Evolutionary conservation across 2,113 vertebrate species (phyloP).

Genomic region (Cyprinodon tularosa): DNA sequence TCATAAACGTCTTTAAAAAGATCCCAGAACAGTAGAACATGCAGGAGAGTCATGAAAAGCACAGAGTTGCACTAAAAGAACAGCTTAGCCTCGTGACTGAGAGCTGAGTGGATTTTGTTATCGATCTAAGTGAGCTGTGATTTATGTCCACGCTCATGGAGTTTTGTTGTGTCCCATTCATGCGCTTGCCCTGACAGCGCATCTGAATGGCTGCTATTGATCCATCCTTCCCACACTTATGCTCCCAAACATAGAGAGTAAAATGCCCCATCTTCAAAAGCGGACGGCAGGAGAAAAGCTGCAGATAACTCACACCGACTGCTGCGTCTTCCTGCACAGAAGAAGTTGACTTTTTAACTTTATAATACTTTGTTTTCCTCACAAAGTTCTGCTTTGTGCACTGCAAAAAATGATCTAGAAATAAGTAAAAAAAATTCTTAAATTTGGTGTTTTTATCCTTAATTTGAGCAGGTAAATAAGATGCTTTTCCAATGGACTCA

Average conservation of each 20-base stretch:
- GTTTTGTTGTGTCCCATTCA: slow-evolving; percentile 31
- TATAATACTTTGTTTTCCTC: neutral
- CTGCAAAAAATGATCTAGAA: no score
- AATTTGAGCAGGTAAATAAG: no score
- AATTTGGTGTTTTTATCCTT: no score
- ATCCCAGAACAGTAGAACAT: neutral
- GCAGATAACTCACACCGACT: slow-evolving; percentile 29
- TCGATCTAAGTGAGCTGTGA: slow-evolving; percentile 6
- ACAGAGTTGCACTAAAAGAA: neutral
- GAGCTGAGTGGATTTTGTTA: slow-evolving; percentile 21
- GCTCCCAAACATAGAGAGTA: slow-evolving; percentile 23
- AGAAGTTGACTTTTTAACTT: neutral
- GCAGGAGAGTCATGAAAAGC: neutral
- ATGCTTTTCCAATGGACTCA: no score
- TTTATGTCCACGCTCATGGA: slow-evolving; percentile 16
- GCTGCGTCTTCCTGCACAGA: slow-evolving; percentile 7
- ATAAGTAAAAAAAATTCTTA: no score
- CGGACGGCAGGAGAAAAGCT: slow-evolving; percentile 28
- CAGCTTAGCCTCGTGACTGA: neutral
- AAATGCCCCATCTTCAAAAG: slow-evolving; percentile 23
- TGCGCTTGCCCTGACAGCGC: slow-evolving; percentile 1
- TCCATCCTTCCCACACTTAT: slow-evolving; percentile 35
- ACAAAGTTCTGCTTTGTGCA: slow-evolving; percentile 1
- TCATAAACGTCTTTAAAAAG: neutral
- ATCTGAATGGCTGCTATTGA: slow-evolving; percentile 29